phyloP scores from a whole-genome alignment of 2,113 vertebrate species.

The Cottus gobio region DNA sequence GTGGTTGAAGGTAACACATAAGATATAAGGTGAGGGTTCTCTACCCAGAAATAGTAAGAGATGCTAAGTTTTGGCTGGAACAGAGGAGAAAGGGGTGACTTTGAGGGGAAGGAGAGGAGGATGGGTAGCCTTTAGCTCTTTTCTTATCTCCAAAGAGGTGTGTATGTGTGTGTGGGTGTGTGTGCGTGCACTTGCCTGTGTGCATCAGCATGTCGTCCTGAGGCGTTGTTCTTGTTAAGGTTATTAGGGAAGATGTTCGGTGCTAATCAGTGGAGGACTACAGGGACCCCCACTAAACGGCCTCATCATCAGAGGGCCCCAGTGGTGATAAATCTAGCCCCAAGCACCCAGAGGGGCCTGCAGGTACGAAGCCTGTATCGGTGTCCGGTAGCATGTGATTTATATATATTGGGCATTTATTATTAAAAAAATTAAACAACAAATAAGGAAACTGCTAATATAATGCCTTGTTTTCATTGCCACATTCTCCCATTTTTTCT shows the following conservation, averaged over 20 bases:
- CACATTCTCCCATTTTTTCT: conserved; percentile 30
- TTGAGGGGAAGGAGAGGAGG: conserved; percentile 73
- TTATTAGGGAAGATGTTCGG: conserved; percentile 90
- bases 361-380: conserved; percentile 72
- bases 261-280: conserved; percentile 90
- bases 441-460: neutral
- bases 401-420: neutral
- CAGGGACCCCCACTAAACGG: conserved; percentile 91
- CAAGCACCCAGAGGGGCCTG: conserved; percentile 86
- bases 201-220: conserved; percentile 72
- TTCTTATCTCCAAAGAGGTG: conserved; percentile 65
- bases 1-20: neutral
- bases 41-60: conserved; percentile 51
- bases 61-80: conserved; percentile 59
- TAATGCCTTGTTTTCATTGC: neutral
- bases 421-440: neutral
- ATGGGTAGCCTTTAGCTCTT: conserved; percentile 73
- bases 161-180: conserved; percentile 35
- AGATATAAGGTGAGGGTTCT: conserved; percentile 24
- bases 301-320: conserved; percentile 91
- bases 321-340: conserved; percentile 95
- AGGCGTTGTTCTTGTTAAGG: conserved; percentile 87
- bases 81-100: conserved; percentile 76
- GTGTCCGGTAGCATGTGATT: conserved; percentile 13
- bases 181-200: conserved; percentile 33